A percentile compares a stretch with the other conserved stretches of the same genome.
Conservation (phyloP, 2,888 invertebrate genomes). For the Stictocephala bisonia region DNA sequence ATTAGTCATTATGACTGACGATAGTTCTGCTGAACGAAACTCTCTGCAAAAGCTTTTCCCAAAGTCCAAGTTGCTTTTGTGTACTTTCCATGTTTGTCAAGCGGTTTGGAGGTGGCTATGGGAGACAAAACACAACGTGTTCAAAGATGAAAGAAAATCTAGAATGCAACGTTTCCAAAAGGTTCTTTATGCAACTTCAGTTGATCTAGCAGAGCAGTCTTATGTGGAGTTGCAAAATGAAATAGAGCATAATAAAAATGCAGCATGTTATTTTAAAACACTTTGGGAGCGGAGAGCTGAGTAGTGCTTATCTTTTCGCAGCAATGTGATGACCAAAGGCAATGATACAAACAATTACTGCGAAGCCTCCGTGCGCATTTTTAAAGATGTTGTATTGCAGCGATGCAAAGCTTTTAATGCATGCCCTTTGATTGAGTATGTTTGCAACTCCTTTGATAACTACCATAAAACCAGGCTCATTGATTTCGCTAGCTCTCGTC, state of each 20-base stretch:
- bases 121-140: constrained; percentile 13
- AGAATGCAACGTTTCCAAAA: constrained; percentile 17
- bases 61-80: constrained; percentile 22
- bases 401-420: constrained; percentile 29
- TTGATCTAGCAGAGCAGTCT: constrained; percentile 3
- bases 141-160: constrained; percentile 25
- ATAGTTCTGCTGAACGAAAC: constrained; percentile 34
- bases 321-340: constrained; percentile 22
- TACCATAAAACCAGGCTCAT: constrained; percentile 22
- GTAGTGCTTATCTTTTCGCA: constrained; percentile 29
- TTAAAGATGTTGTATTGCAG: constrained; percentile 24
- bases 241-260: constrained; percentile 3
- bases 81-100: constrained; percentile 25
- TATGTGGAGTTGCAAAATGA: constrained; percentile 9
- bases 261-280: background rate
- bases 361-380: constrained; percentile 26
- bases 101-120: constrained; percentile 23
- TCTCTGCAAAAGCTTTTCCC: constrained; percentile 21
- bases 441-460: constrained; percentile 22
- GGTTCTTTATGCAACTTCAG: constrained; percentile 14
- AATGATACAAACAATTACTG: constrained; percentile 31
- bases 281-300: constrained; percentile 18
- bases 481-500: constrained; percentile 21
- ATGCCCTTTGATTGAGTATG: constrained; percentile 31
- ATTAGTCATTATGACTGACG: constrained; percentile 33